A percentile compares a stretch with the other conserved stretches of the same genome.
These are phyloP conservation scores for Protobothrops mucrosquamatus DNA, from an alignment of 2,113 vertebrate species.

Conservation along the genomic window DNA sequence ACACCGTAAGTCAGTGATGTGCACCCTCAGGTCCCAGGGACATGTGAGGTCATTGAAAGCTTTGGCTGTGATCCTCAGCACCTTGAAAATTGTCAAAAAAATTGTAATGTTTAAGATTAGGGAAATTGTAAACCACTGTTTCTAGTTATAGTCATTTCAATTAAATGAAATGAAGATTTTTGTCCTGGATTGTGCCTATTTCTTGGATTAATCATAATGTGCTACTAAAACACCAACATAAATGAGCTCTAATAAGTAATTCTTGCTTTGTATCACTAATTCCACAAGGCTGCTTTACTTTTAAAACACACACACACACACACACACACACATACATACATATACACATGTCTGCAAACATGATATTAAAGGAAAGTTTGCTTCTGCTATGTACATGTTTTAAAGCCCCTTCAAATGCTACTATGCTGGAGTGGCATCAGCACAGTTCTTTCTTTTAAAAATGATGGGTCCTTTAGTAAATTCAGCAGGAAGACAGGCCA, in stretches of 20 bases:
- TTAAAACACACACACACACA: background rate
- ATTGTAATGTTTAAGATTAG: background rate
- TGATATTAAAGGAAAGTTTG: background rate
- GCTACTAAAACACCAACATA: background rate
- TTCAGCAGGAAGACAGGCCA: slow-evolving; percentile 39
- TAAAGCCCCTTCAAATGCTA: background rate
- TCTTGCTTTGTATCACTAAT: background rate
- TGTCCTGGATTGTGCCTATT: background rate
- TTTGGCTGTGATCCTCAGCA: background rate
- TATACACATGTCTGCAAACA: background rate
- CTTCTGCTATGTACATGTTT: background rate
- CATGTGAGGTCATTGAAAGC: background rate
- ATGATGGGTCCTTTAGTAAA: slow-evolving; percentile 26
- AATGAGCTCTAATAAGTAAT: background rate
- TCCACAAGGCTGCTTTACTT: background rate
- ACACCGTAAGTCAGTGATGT: background rate
- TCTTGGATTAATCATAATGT: background rate
- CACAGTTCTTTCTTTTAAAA: slow-evolving; percentile 52
- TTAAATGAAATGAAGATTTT: background rate
- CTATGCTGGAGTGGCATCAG: background rate
- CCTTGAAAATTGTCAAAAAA: background rate
- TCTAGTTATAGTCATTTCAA: background rate
- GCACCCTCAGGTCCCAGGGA: background rate
- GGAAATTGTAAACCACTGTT: background rate
- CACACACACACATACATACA: background rate